Conservation (phyloP, 2,797 vertebrate genomes). For the Tamandua tetradactyla region DNA sequence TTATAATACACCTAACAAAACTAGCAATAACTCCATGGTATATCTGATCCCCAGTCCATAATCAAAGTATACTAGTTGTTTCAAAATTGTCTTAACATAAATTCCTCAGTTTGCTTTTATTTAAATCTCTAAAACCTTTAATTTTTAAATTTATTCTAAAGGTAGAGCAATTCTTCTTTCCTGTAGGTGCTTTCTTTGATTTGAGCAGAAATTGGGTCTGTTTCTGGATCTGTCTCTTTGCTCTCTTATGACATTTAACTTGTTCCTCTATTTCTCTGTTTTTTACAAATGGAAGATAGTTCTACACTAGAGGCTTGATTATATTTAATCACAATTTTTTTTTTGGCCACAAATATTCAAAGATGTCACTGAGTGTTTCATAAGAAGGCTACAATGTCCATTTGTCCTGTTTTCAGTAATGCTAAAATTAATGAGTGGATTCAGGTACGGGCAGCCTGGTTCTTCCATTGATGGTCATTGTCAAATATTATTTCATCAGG, state of each 20-base stretch:
- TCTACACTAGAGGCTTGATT: not conserved
- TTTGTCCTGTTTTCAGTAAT: not conserved
- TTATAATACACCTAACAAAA: not conserved
- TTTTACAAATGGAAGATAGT: not conserved
- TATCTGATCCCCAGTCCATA: not conserved
- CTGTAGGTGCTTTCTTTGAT: not conserved
- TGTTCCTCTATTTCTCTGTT: not conserved
- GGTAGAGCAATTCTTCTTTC: not conserved
- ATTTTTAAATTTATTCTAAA: not conserved
- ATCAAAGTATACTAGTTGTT: not conserved
- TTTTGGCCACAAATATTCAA: not conserved
- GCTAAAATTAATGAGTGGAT: not conserved
- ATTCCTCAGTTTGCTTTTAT: not conserved
- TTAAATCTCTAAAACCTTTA: not conserved
- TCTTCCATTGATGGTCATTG: not conserved
- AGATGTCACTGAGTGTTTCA: not conserved
- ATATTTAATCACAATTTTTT: not conserved
- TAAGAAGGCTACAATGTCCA: not conserved
- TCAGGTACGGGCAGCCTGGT: not conserved
- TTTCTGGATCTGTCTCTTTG: not conserved
- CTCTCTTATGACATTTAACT: not conserved
- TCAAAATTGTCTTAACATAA: not conserved
- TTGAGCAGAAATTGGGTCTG: not conserved
- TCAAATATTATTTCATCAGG: not conserved
- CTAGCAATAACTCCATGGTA: not conserved